Evolutionary conservation across 64 coral and sea anemone genomes (phyloP).

Genomic region (Dendrophyllia cribrosa): DNA sequence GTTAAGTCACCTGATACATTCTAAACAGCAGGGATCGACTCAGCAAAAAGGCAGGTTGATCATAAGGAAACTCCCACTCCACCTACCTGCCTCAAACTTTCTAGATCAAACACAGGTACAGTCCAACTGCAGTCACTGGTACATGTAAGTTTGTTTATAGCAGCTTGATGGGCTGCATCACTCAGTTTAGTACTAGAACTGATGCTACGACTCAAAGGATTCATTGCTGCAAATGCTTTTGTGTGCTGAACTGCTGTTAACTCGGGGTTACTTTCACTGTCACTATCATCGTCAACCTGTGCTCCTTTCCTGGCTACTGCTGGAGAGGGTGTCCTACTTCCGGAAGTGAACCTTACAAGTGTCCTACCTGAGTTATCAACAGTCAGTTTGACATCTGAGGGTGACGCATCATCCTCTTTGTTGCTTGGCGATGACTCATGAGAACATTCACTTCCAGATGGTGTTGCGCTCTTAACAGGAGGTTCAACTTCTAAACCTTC

Average conservation of each 20-base stretch:
- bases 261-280: background rate
- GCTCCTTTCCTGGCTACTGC: background rate
- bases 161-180: conserved; percentile 9
- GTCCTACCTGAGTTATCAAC: conserved; percentile 34
- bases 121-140: conserved; percentile 54
- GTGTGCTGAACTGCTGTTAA: background rate
- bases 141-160: conserved; percentile 48
- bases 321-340: background rate
- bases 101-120: conserved; percentile 48
- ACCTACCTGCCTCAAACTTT: conserved; percentile 32
- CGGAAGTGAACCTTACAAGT: conserved; percentile 7
- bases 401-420: background rate
- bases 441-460: background rate
- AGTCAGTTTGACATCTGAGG: background rate
- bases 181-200: background rate
- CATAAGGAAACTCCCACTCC: too few relatives aligned
- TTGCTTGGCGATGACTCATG: background rate
- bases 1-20: too few relatives aligned
- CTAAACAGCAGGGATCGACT: too few relatives aligned
- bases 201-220: conserved; percentile 4
- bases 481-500: background rate
- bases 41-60: too few relatives aligned
- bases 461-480: background rate
- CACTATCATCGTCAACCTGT: background rate
- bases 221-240: background rate